Evolutionary conservation across 2,888 invertebrate genomes (phyloP).

Genomic region (Amphiduros pacificus): DNA sequence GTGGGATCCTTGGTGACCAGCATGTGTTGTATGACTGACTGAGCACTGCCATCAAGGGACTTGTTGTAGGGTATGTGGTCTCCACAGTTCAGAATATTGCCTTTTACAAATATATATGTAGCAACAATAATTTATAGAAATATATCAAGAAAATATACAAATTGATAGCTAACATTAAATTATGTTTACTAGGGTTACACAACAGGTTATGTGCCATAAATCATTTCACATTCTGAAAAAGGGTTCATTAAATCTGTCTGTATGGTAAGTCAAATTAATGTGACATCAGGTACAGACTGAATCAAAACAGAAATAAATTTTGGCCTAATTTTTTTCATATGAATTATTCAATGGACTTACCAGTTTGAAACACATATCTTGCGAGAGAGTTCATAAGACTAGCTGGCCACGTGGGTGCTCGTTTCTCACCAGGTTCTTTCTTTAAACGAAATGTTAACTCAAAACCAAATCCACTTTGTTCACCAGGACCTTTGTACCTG

Average conservation of each 20-base stretch:
- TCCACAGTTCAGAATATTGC: constrained; percentile 76
- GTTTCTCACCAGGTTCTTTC: constrained; percentile 66
- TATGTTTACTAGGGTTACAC: no score
- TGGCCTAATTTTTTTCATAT: no score
- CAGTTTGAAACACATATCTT: constrained; percentile 65
- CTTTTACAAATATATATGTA: constrained; percentile 49
- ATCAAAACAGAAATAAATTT: no score
- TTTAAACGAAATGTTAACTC: constrained; percentile 81
- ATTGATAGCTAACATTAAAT: no score
- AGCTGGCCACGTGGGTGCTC: constrained; percentile 82
- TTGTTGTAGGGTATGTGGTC: constrained; percentile 92
- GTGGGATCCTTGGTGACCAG: constrained; percentile 79
- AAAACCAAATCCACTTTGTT: constrained; percentile 78
- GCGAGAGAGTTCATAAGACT: constrained; percentile 85
- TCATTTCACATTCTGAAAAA: no score
- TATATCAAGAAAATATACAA: no score
- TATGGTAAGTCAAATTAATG: no score
- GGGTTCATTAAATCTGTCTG: no score
- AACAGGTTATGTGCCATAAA: no score
- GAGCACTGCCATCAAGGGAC: constrained; percentile 70
- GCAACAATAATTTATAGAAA: no score
- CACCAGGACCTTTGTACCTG: constrained; percentile 13
- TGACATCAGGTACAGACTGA: no score
- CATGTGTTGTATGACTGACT: constrained; percentile 76
- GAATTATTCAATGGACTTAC: constrained; percentile 2